Evolutionary conservation across 2,888 invertebrate genomes (phyloP), one percentile per base, ranked within the genome.

Genomic region (Tribolium freemani): DNA sequence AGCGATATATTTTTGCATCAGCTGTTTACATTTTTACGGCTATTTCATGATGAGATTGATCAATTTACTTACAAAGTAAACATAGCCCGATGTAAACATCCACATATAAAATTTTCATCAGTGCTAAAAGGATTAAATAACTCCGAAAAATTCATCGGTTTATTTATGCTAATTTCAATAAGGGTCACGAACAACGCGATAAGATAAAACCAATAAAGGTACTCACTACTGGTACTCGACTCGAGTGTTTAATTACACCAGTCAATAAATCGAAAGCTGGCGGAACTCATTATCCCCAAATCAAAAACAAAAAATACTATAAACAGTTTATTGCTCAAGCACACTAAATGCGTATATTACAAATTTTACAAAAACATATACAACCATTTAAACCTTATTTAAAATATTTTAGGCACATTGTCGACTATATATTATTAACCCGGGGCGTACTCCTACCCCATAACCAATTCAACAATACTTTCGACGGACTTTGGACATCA

Each of bases 381-480:
- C 50, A 46, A 54, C 50, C 51, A 53, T 66, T 71, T 71, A 30
- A 71, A 10, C 44, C 70, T 71, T 64, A 64, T 56, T 44, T 60
- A 54, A 53, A 71, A 71, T 26, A 44, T 56, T 64, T 73, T 74
- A 76, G 74, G 74, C 76, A 76, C 74, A 68, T 57, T 70, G 54
- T 63, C 26, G 54, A 71, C 75, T 83, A 86, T 76, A 85, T 81
- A 74, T 86, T 84, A 74, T 86, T 85, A 70, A 90, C 90, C 87
- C 90, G 91, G n/a, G 91, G 91, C 26, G 91, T 91, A 81, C 92
- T 92, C 84, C 91, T 92, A 74, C 94, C 94, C 90, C 94, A 91
- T 71, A 94, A 88, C 94, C 94, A 94, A 86, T 94, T 94, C 76
- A 94, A 87, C 57, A 95, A 89, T 74, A 93, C 93, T 76, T 93